Conservation (phyloP, 2,113 vertebrate species). For the Stictonetta naevosa region DNA sequence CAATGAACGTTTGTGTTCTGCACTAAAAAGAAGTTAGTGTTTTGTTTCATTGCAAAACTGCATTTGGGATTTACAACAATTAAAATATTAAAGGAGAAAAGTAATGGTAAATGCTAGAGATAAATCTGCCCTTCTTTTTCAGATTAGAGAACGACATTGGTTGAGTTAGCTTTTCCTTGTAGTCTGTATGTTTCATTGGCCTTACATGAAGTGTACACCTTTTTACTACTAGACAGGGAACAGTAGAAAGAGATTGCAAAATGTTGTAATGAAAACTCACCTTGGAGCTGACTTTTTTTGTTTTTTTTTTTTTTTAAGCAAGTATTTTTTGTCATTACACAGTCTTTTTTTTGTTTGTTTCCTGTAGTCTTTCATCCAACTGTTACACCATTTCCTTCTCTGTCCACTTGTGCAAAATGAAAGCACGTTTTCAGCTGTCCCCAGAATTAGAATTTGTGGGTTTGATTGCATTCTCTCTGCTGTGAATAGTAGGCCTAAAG, state of each 20-base stretch:
- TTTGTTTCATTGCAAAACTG: neutral
- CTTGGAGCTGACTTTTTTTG: neutral
- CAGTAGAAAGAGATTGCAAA: neutral
- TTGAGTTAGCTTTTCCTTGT: neutral
- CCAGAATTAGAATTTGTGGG: neutral
- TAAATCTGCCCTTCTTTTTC: neutral
- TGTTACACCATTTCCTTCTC: neutral
- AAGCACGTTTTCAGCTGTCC: neutral
- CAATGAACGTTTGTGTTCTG: neutral
- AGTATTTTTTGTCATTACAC: neutral
- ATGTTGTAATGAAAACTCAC: neutral
- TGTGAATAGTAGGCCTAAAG: neutral
- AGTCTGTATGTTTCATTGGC: fast-evolving
- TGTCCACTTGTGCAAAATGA: neutral
- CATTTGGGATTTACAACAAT: neutral
- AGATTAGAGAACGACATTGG: neutral
- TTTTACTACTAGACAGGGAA: neutral
- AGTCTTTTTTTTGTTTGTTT: neutral
- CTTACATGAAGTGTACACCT: fast-evolving
- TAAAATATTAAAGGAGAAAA: neutral
- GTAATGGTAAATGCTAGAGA: neutral
- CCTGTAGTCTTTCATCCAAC: neutral
- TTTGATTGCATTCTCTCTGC: neutral
- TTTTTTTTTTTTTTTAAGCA: neutral
- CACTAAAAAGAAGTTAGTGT: neutral